A percentile compares a stretch with the other conserved stretches of the same genome.
These are phyloP conservation scores for Penaeus monodon DNA, from an alignment of 2,888 invertebrate species.

Conservation along the genomic window DNA sequence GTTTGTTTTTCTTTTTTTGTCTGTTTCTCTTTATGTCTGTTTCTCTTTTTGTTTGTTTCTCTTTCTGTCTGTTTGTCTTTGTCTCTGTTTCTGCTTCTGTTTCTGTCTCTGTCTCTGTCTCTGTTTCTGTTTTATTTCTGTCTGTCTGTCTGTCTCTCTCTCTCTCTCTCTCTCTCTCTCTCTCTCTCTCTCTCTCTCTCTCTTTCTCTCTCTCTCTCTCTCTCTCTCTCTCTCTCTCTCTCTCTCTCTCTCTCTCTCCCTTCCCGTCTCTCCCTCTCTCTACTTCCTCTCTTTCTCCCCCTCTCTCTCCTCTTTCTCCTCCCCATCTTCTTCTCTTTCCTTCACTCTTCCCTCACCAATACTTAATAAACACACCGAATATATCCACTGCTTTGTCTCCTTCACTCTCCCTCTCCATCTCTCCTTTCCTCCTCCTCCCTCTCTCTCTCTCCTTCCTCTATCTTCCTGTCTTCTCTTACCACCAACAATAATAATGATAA, in stretches of 20 bases:
- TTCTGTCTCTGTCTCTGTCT: background rate
- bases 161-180: too few species aligned
- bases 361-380: too few species aligned
- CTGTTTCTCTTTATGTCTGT: too few species aligned
- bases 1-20: too few species aligned
- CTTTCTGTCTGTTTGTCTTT: background rate
- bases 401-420: background rate
- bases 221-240: background rate
- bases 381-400: too few species aligned
- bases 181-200: too few species aligned
- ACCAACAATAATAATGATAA: background rate
- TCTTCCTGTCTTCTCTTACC: background rate
- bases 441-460: background rate
- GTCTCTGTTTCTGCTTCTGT: background rate
- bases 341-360: too few species aligned
- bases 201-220: background rate
- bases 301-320: too few species aligned
- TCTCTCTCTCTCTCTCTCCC: background rate
- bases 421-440: background rate
- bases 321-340: too few species aligned
- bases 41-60: too few species aligned
- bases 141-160: background rate
- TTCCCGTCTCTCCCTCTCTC: too few species aligned
- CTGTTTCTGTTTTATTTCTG: background rate
- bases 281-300: background rate